Percentiles rank a stretch among this genome's conserved stretches.
phyloP scores from a whole-genome alignment of 2,888 invertebrate genomes.

The Zaprionus lineosus region DNA sequence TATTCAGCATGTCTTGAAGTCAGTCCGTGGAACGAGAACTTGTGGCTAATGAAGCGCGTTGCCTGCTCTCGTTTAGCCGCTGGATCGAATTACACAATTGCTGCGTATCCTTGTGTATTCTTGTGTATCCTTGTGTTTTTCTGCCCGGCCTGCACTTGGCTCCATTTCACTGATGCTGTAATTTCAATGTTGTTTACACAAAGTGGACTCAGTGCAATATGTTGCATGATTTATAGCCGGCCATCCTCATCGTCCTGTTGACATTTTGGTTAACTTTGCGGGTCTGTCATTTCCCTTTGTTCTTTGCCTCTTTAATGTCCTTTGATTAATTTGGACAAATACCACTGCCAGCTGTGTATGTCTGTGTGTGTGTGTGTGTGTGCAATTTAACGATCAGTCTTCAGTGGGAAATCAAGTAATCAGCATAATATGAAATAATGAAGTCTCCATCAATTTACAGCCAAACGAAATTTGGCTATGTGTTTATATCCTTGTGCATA shows the following conservation, averaged over 20 bases:
- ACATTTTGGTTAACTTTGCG: slow-evolving; percentile 39
- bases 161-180: slow-evolving; percentile 67
- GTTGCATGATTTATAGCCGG: slow-evolving; percentile 72
- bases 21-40: slow-evolving; percentile 14
- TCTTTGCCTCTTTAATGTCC: slow-evolving; percentile 48
- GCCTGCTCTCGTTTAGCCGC: slow-evolving; percentile 17
- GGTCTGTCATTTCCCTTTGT: slow-evolving; percentile 40
- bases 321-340: slow-evolving; percentile 73
- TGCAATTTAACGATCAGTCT: slow-evolving; percentile 39
- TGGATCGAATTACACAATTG: slow-evolving; percentile 49
- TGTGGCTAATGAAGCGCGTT: slow-evolving; percentile 64
- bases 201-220: slow-evolving; percentile 60
- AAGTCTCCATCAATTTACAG: background rate
- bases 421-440: slow-evolving; percentile 30
- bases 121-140: slow-evolving; percentile 36
- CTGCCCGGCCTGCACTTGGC: slow-evolving; percentile 54
- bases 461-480: slow-evolving; percentile 3
- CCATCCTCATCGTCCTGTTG: slow-evolving; percentile 47
- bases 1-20: background rate
- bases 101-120: slow-evolving; percentile 15
- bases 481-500: slow-evolving; percentile 28
- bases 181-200: slow-evolving; percentile 72
- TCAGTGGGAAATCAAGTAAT: slow-evolving; percentile 22
- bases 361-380: too few species aligned
- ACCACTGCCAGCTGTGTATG: slow-evolving; percentile 58